Conservation (phyloP, 2,888 invertebrate species). For the Lampropteryx suffumata region DNA sequence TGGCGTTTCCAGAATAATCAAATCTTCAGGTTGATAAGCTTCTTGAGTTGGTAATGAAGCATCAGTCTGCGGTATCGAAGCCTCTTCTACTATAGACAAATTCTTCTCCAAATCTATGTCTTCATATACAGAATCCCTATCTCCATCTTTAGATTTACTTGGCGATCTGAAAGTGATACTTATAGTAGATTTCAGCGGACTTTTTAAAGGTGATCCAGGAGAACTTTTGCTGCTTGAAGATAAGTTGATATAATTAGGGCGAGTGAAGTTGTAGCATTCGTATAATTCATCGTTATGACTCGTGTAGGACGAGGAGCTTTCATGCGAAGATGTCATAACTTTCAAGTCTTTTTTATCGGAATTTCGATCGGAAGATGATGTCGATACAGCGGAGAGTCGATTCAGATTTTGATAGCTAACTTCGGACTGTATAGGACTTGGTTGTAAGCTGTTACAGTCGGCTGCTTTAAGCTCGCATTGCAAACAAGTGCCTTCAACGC, state of each 20-base stretch:
- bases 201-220: conserved; percentile 71
- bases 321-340: conserved; percentile 75
- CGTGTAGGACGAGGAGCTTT: conserved; percentile 72
- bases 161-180: conserved; percentile 89
- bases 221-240: conserved; percentile 74
- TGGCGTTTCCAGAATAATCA: conserved; percentile 82
- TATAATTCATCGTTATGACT: conserved; percentile 67
- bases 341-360: conserved; percentile 55
- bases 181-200: conserved; percentile 87
- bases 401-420: conserved; percentile 79
- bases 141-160: conserved; percentile 75
- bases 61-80: conserved; percentile 78
- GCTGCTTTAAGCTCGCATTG: conserved; percentile 73
- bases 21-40: conserved; percentile 79
- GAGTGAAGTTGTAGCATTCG: conserved; percentile 65
- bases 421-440: conserved; percentile 69
- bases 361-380: conserved; percentile 65
- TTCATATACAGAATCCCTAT: conserved; percentile 83
- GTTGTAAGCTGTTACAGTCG: conserved; percentile 59
- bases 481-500: conserved; percentile 64
- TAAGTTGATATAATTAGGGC: conserved; percentile 75
- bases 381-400: conserved; percentile 70
- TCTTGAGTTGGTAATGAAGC: conserved; percentile 82
- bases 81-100: conserved; percentile 79
- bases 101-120: conserved; percentile 79